Percentiles rank a stretch among this genome's conserved stretches.
These are phyloP conservation scores for Myrmecophaga tridactyla DNA, from an alignment of 2,113 vertebrate genomes.

Conservation along the genomic window DNA sequence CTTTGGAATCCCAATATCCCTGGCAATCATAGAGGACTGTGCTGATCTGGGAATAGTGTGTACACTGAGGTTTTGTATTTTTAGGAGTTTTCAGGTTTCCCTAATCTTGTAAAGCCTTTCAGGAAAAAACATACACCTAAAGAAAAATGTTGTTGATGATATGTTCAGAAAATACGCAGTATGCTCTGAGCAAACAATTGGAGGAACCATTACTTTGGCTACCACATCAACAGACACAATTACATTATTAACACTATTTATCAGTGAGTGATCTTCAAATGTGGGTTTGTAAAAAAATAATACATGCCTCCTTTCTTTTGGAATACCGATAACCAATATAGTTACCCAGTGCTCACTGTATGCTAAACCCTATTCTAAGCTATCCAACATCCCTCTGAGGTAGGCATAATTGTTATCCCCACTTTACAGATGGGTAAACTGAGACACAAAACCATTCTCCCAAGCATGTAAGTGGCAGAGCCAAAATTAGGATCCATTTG, in stretches of 20 bases:
- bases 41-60: background rate
- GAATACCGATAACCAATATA: background rate
- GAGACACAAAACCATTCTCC: background rate
- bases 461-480: background rate
- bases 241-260: background rate
- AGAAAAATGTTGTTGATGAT: background rate
- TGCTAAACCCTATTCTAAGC: background rate
- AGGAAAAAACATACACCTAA: background rate
- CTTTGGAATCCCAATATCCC: constrained; percentile 41
- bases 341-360: background rate
- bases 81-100: background rate
- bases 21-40: background rate
- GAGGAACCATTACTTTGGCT: background rate
- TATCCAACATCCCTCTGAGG: background rate
- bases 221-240: background rate
- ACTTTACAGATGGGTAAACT: background rate
- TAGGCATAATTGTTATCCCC: background rate
- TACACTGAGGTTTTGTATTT: background rate
- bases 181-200: background rate
- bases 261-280: background rate
- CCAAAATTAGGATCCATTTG: background rate
- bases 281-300: background rate
- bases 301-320: background rate
- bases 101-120: background rate
- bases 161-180: background rate